These are phyloP conservation scores for Fukomys damarensis DNA, from an alignment of 2,113 vertebrate genomes.

Conservation along the genomic window DNA sequence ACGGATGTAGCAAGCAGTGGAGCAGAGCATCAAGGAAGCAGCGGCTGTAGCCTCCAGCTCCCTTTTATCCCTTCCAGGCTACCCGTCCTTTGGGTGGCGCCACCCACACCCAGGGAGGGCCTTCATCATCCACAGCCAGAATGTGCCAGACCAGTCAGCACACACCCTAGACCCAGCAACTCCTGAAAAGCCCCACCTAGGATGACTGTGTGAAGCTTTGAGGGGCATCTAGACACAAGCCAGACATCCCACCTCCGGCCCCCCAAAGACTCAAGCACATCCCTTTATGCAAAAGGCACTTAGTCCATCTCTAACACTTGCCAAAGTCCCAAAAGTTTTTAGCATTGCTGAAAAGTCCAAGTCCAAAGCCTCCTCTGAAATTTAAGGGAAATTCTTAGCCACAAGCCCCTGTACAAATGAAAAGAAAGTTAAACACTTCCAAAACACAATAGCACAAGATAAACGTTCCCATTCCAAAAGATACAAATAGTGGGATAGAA, in stretches of 20 bases:
- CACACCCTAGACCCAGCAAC: background rate
- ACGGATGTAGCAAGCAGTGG: background rate
- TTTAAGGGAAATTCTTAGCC: background rate
- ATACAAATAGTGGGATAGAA: background rate
- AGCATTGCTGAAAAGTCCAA: background rate
- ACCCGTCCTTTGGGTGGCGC: background rate
- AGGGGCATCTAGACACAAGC: background rate
- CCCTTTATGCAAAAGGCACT: background rate
- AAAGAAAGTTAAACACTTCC: background rate
- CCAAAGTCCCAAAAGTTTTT: background rate
- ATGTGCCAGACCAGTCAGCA: background rate
- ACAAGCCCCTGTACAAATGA: background rate
- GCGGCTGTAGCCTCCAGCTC: background rate
- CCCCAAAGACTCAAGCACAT: background rate
- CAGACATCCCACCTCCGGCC: background rate
- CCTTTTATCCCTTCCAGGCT: background rate
- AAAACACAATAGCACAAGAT: background rate
- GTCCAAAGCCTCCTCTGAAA: background rate
- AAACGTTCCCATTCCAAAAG: background rate
- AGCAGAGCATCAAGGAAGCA: background rate
- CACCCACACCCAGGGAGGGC: background rate
- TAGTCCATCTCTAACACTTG: background rate
- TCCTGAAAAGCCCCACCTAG: background rate
- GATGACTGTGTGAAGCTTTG: background rate
- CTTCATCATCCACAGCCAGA: background rate